Base-by-base conservation (phyloP, 1,140 invertebrate genomes). In the Eubasilissa regina region DNA sequence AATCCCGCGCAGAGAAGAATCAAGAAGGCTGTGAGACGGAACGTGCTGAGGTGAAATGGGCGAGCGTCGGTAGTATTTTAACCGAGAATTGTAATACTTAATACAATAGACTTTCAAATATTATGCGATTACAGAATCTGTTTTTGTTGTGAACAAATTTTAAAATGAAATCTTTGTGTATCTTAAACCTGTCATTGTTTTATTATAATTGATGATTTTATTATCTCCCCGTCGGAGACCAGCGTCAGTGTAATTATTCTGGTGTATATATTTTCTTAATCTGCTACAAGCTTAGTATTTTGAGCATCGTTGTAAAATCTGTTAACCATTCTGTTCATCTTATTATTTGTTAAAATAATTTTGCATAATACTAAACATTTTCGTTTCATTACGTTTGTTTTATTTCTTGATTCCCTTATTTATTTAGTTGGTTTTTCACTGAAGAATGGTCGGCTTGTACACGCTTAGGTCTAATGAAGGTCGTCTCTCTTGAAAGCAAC, bases 21-120 rank as follows among this genome's bases (percentile, higher is more conserved):
- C 19, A 82, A 80, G 75, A 82, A 80, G 48, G 81, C 81, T 6
- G 78, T 80, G 3, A 72, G 81, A 75, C 58, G 81, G 35, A 80
- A 70, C 35, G 73, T 80, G 11, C 12, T 58, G 60, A 68, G 75
- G 58, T 77, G 66, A 80, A 73, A 70, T 4, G 35, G 62, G 19
- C 9, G 6, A 10, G 17, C 12, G 10, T 13, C n/a, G 25, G 10
- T 17, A n/a, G 13, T 15, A 15, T 15, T 4, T 25, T 73, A 53
- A 25, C 25, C 51, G 21, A 35, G 47, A 43, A 58, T 60, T 11
- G 35, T 75, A 43, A 45, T 58, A 60, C 55, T 58, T 60, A 58
- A 75, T 60, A 15, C 48, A 19, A 75, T 58, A 75, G 53, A 75
- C 73, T 75, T 75, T 44, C 17, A 10, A 55, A 35, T 55, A 47